Percentiles rank a stretch among this genome's conserved stretches.
Conservation (phyloP, 1,140 invertebrate genomes). For the Polyergus mexicanus region DNA sequence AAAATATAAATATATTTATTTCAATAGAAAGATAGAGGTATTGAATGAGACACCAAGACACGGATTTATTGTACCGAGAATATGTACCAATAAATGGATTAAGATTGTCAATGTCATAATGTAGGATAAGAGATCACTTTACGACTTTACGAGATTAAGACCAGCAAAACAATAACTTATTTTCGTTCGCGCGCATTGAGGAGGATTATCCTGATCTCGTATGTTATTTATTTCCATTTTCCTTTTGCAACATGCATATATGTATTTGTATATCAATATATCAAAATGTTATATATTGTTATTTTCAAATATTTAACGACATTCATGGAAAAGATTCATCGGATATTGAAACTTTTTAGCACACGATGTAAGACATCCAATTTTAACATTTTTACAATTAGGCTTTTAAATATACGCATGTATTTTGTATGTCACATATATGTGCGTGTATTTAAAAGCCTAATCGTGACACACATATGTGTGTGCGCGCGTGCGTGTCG, state of each 20-base stretch:
- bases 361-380: background rate
- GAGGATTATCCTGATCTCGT: slow-evolving; percentile 8
- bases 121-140: background rate
- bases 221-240: background rate
- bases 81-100: background rate
- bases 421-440: background rate
- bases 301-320: background rate
- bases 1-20: background rate
- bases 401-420: background rate
- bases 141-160: background rate
- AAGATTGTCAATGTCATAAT: background rate
- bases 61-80: background rate
- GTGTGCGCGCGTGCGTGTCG: no score
- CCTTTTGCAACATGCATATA: background rate
- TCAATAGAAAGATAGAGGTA: background rate
- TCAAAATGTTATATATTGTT: background rate
- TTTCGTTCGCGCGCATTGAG: background rate
- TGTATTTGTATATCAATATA: background rate
- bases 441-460: background rate
- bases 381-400: background rate
- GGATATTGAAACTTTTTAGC: background rate
- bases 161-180: slow-evolving; percentile 13
- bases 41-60: background rate
- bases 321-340: background rate
- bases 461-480: background rate